These are phyloP conservation scores for Microtus oregoni DNA, from an alignment of 2,113 vertebrate genomes.

Conservation along the genomic window DNA sequence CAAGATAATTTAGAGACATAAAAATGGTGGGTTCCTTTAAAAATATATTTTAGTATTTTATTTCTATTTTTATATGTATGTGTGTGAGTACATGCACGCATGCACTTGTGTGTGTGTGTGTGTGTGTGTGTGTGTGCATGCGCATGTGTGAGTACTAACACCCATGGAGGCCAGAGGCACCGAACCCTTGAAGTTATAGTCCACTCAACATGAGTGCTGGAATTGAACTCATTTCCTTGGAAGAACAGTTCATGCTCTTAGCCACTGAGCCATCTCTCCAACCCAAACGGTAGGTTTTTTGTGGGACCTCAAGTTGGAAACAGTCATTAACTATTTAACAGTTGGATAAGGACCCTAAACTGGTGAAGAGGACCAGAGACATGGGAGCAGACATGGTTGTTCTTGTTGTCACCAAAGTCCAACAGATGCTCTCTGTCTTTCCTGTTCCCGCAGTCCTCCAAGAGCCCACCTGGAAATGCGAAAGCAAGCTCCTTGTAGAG, in stretches of 20 bases:
- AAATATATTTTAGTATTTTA: not conserved
- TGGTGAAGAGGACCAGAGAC: not conserved
- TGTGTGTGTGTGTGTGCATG: not conserved
- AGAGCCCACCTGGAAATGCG: not conserved
- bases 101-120: not conserved
- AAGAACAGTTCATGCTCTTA: not conserved
- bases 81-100: not conserved
- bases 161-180: not conserved
- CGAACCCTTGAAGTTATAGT: not conserved
- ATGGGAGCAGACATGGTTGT: accelerated
- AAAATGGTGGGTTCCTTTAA: not conserved
- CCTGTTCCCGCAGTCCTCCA: not conserved
- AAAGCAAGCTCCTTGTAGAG: not conserved
- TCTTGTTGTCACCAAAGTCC: not conserved
- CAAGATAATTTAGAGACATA: not conserved
- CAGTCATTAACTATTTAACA: not conserved
- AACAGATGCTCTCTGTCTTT: not conserved
- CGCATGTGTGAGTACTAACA: no score
- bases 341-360: not conserved
- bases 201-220: not conserved
- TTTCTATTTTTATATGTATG: not conserved
- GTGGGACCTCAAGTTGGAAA: not conserved
- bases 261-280: not conserved
- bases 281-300: not conserved
- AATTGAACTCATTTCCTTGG: not conserved